Base-by-base conservation (phyloP, 2,888 invertebrate species). In the Galerucella calmariensis region DNA sequence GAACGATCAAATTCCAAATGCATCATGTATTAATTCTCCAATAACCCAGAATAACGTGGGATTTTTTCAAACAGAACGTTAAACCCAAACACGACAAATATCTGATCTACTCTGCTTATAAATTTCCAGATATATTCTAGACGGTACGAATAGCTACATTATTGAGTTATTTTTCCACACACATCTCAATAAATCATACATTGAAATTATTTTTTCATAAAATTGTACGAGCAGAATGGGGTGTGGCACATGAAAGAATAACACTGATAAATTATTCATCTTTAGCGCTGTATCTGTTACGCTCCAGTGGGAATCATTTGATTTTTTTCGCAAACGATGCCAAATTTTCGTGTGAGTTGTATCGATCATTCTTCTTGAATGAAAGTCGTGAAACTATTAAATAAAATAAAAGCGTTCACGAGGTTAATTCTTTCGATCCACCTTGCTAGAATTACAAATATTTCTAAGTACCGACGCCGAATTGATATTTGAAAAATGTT, bases 171-270 rank as follows among this genome's bases (percentile, higher is more conserved):
- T 63, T 44, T 44, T 63, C 16, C 63, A 44, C 14, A 44, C 63
- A 63, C 10, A 16, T 16, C 41, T 44, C 44, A 41, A 44, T 63
- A 44, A 44, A 63, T 63, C 44, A 63, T 41, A 10, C 9, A 63
- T 44, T 44, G 44, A 63, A 63, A 63, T 63, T 44, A 63, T 63
- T 63, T 63, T 53, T 63, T 63, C 20, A 63, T 44, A 44, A 63
- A 63, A 63, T 41, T 27, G 41, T 27, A 63, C 63, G 10, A 10
- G 41, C n/a, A 63, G 44, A 63, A 63, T 63, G 44, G 44, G 63
- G 63, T 63, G 63, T 63, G 63, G 63, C 44, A 16, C 16, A 44
- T 44, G 41, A 63, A 63, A 41, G 63, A 63, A 63, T 14, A 63
- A 44, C 41, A 63, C 41, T 10, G n/a, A 63, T 63, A 63, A 35